Base-by-base conservation (phyloP, 2,113 vertebrate genomes). In the Myrmophylax atrothorax region DNA sequence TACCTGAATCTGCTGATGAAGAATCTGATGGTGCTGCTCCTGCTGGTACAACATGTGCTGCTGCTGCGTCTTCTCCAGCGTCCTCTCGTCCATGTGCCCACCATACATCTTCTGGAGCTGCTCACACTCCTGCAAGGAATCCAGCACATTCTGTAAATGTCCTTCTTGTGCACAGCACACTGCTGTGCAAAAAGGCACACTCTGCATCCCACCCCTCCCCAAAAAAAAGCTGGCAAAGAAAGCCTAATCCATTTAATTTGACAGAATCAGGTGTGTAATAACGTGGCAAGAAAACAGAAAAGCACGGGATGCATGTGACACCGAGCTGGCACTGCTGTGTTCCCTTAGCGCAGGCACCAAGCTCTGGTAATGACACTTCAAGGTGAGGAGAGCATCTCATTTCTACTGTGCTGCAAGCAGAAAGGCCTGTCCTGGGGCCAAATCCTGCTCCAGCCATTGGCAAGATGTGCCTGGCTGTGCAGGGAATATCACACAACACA, bases 81-180 rank as follows among this genome's bases (percentile, higher is more conserved):
- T 96, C 46, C 98, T 94, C 95, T 99, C 99, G 8, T 99, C 99
- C 96, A 99, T 98, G 90, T 99, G 98, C 73, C 97, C 98, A 10
- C 99, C 99, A 1, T 99, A 99, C 98, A 99, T 98, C 98, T 99
- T 99, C 98, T 99, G 99, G 50, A 99, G 98, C 97, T 99, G 99
- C 97, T 99, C 99, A 69, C 99, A 99, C 97, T 99, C 99, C 99
- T 99, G 93, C 10, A 93, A 96, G 8, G 49, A 79, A 88, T 3
- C 75, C 86, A 53, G 78, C 28, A 8, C 7, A 0, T 12, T 47
- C 63, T 26, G 25, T 4, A 0, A 64, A 31, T 0, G 33, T 82
- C 70, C 35, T 25, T 16, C 38, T 14, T 6, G 4, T 2, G 78
- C 62, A 5, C 18, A 7, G 79, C 44, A 64, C 28, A 2, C 11